Evolutionary conservation across 2,113 vertebrate species (phyloP).

Genomic region (Podarcis raffonei): DNA sequence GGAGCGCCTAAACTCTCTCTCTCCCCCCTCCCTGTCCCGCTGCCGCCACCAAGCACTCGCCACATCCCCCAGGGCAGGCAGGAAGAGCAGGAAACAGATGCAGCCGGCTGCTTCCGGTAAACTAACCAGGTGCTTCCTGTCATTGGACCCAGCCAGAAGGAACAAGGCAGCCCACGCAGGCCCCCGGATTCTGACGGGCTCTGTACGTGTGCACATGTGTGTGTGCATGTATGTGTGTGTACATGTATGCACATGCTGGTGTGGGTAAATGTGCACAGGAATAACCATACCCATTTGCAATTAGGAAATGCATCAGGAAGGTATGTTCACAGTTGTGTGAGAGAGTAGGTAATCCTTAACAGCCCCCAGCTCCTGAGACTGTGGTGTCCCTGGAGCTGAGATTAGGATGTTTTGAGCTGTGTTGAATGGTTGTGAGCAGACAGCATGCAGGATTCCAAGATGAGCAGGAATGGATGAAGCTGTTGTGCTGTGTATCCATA

Average conservation of each 20-base stretch:
- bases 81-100: constrained; percentile 82
- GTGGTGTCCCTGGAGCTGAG: neutral
- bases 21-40: neutral
- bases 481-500: too few relatives aligned
- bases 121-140: constrained; percentile 86
- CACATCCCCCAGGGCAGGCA: neutral
- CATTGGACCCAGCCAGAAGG: constrained; percentile 44
- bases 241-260: neutral
- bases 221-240: constrained; percentile 16
- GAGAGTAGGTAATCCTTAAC: neutral
- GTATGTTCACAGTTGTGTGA: neutral
- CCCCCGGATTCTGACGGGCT: neutral
- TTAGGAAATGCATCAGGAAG: neutral
- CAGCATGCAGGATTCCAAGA: neutral
- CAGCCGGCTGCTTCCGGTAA: constrained; percentile 72
- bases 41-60: neutral
- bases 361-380: too few relatives aligned
- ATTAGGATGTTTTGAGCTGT: neutral
- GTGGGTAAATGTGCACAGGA: neutral
- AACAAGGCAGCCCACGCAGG: neutral
- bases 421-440: neutral
- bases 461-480: neutral
- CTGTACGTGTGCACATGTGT: neutral
- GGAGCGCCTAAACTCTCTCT: neutral
- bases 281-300: too few relatives aligned